Evolutionary conservation across 2,797 vertebrate genomes (phyloP).

Genomic region (Chelidonichthys spinosus): DNA sequence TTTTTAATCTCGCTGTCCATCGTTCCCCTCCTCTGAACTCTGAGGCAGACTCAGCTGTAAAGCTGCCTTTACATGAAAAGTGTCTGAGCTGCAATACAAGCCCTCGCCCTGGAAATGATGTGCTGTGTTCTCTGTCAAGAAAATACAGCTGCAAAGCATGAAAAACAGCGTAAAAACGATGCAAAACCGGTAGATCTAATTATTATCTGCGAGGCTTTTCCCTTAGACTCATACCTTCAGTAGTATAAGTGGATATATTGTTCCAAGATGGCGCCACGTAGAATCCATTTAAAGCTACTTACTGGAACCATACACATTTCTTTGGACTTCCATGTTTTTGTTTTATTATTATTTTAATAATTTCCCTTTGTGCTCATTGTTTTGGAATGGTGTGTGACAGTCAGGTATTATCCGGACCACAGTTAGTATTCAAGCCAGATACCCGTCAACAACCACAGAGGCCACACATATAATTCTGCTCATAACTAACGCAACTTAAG

Average conservation of each 20-base stretch:
- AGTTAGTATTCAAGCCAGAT: neutral
- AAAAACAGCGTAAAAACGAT: neutral
- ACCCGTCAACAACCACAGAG: neutral
- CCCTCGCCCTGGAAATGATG: constrained; percentile 5
- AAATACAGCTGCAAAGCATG: neutral
- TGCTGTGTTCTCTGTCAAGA: neutral
- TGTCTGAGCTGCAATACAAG: constrained; percentile 19
- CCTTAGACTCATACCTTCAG: neutral
- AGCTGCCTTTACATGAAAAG: neutral
- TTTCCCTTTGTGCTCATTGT: neutral
- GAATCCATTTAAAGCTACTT: neutral
- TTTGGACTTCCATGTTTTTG: neutral
- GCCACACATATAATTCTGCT: neutral
- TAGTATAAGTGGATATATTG: neutral
- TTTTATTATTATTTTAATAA: neutral
- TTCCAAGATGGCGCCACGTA: neutral
- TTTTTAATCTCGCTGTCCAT: constrained; percentile 22
- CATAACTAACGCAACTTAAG: too few relatives aligned
- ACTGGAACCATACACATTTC: neutral
- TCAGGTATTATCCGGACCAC: neutral
- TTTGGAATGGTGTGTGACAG: neutral
- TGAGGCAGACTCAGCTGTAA: constrained; percentile 11
- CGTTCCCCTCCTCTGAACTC: constrained; percentile 16
- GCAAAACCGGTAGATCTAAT: neutral
- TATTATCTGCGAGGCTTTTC: neutral